Base-by-base conservation (phyloP, 1,140 invertebrate species). In the Camponotus pennsylvanicus region DNA sequence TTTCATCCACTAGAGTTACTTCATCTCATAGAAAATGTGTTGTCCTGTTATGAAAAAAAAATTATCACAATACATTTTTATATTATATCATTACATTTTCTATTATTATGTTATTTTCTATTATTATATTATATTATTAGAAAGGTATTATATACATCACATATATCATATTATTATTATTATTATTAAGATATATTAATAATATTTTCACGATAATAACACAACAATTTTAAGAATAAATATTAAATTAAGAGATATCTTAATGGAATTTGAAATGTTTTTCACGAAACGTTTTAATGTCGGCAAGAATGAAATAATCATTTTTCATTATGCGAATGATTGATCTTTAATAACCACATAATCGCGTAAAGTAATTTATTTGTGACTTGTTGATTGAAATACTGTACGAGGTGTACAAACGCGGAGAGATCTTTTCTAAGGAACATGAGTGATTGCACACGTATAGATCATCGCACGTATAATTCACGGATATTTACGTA, bases 401-500 rank as follows among this genome's bases (percentile, higher is more conserved):
- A 18, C 37, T 15, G 32, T 5, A 4, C 49, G 9, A 42, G 13
- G 49, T 57, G 37, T 6, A 13, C 21, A 7, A 57, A n/a, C 34
- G 37, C 3, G 9, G 3, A 70, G 37, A 32, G 59, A 55, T 15
- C 32, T 79, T 79, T 45, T 55, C 61, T 27, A 34, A 5, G 21
- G 5, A 15, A 6, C 42, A 13, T 40, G 27, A 6, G 13, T 78
- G 18, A 66, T 34, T 78, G n/a, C n/a, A n/a, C n/a, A 18, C n/a
- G 0, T n/a, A 57, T 27, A 42, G 21, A n/a, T 66, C n/a, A 45
- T 21, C 15, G 40, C 34, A n/a, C 42, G 37, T 59, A 57, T 80
- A 70, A 80, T 70, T 42, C 37, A 70, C 6, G 15, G 13, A 52
- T 52, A 52, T 52, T 52, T 52, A 52, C 49, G 18, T 45, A 49